These are phyloP conservation scores for Amblyornis subalaris DNA, from an alignment of 2,113 vertebrate species.

Conservation along the genomic window DNA sequence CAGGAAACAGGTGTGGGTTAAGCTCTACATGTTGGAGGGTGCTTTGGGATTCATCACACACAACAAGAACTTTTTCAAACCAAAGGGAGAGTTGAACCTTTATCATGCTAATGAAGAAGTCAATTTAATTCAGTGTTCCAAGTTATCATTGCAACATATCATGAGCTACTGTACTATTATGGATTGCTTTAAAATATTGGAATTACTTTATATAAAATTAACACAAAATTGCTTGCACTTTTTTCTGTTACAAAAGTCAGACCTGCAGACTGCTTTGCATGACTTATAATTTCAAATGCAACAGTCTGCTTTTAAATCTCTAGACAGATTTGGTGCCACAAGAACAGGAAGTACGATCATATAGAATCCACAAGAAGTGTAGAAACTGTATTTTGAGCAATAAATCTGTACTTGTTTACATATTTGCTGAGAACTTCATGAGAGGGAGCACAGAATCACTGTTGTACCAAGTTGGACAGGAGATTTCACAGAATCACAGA, in stretches of 20 bases:
- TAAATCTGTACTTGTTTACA: not conserved
- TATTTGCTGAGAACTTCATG: not conserved
- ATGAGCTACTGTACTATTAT: not conserved
- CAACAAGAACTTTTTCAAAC: not conserved
- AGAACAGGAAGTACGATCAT: not conserved
- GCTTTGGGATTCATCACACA: not conserved
- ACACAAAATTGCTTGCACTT: not conserved
- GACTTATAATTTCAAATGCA: not conserved
- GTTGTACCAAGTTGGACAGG: not conserved
- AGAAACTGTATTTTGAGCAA: not conserved
- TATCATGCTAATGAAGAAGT: not conserved
- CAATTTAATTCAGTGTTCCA: not conserved
- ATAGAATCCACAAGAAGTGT: not conserved
- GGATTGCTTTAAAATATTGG: not conserved
- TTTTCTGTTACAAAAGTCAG: not conserved
- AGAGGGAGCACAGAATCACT: fast-evolving
- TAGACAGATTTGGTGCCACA: not conserved
- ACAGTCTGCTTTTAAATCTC: not conserved
- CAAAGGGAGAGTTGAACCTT: not conserved
- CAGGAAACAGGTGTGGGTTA: not conserved
- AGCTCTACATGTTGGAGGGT: not conserved
- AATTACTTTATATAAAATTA: not conserved
- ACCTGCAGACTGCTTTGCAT: not conserved
- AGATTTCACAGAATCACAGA: not conserved
- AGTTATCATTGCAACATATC: not conserved